Evolutionary conservation across 2,113 vertebrate genomes (phyloP).

Genomic region (Climacteris rufus): DNA sequence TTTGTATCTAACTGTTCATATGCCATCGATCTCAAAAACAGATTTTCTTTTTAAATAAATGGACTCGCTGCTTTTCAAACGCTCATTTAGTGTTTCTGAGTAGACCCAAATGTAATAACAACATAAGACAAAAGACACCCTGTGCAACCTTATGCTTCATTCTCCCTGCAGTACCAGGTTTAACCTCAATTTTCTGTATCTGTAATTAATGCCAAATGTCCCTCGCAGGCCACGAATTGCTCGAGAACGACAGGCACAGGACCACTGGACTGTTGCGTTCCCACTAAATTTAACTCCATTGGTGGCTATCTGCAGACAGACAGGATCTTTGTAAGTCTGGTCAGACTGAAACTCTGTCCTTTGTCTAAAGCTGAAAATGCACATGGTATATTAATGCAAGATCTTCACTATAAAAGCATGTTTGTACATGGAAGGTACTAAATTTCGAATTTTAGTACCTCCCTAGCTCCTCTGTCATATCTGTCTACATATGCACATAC

Average conservation of each 20-base stretch:
- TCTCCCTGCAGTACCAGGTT: not conserved
- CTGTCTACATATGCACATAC: not conserved
- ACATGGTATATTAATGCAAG: not conserved
- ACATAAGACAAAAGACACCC: not conserved
- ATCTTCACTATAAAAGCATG: not conserved
- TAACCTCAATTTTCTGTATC: not conserved
- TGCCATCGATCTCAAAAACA: not conserved
- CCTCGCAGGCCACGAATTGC: not conserved
- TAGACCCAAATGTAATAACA: not conserved
- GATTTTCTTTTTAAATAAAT: not conserved
- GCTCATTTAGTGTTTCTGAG: not conserved
- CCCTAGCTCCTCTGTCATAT: not conserved
- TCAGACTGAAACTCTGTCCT: not conserved
- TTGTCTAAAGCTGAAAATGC: not conserved
- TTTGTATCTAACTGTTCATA: not conserved
- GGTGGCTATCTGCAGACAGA: not conserved
- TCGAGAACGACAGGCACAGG: not conserved
- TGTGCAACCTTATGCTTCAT: not conserved
- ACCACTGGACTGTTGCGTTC: not conserved
- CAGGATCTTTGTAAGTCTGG: not conserved
- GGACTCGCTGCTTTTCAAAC: not conserved
- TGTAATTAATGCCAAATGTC: not conserved
- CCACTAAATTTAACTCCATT: not conserved
- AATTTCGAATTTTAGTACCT: not conserved
- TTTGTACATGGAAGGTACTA: not conserved